A percentile compares a stretch with the other conserved stretches of the same genome.
These are phyloP conservation scores for Volucella inanis DNA, from an alignment of 2,888 invertebrate genomes.

Conservation along the genomic window DNA sequence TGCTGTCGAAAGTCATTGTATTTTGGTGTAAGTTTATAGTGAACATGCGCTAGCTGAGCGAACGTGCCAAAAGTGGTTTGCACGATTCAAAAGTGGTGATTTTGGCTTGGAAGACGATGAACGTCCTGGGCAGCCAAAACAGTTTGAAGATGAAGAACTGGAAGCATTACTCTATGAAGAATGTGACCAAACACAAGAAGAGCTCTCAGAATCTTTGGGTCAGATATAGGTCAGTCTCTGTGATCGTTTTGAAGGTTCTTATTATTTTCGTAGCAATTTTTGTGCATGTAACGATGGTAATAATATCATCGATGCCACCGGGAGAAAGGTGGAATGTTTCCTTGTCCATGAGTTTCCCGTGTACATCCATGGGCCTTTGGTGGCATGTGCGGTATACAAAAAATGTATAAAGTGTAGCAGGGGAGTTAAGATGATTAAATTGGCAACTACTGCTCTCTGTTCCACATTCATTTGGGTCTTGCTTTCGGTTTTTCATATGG, in stretches of 20 bases:
- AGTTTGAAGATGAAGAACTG: too few relatives aligned
- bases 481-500: conserved; percentile 61
- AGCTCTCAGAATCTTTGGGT: too few relatives aligned
- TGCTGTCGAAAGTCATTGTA: too few relatives aligned
- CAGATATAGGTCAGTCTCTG: conserved; percentile 57
- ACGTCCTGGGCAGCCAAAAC: too few relatives aligned
- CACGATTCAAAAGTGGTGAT: too few relatives aligned
- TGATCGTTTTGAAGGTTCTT: conserved; percentile 63
- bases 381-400: conserved; percentile 17
- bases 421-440: conserved; percentile 68
- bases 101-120: too few relatives aligned
- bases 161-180: too few relatives aligned
- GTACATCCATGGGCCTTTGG: background rate
- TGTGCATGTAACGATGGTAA: conserved; percentile 4
- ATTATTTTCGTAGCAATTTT: conserved; percentile 51
- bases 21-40: too few relatives aligned
- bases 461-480: conserved; percentile 50
- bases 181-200: too few relatives aligned
- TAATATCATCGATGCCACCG: background rate
- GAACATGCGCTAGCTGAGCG: too few relatives aligned
- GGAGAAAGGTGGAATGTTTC: conserved; percentile 62
- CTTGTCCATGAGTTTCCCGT: background rate
- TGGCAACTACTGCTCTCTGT: conserved; percentile 45
- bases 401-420: conserved; percentile 66
- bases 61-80: too few relatives aligned